Evolutionary conservation across 2,797 vertebrate species (phyloP), one percentile per base, ranked within the genome.

Genomic region (Catamblyrhynchus diadema): DNA sequence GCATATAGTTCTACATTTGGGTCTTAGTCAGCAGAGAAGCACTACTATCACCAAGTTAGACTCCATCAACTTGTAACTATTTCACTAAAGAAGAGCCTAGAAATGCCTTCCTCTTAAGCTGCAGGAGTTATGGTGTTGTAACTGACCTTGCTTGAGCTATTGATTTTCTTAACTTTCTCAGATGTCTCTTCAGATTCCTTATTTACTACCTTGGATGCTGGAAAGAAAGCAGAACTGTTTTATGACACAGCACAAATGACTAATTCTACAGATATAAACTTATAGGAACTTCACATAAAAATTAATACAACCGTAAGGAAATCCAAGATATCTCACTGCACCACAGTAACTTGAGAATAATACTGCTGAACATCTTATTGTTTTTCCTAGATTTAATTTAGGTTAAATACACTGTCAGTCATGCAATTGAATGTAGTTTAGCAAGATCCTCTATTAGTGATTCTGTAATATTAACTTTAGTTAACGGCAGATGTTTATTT

Each of bases 71-170:
- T 5, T 42, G 21, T 48, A 67, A 50, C 14, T 39, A 25, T 61
- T 77, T 69, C 70, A 81, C 17, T 69, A 25, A 37, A 27, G 39
- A 47, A 53, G 13, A 87, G 60, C 45, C 22, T 37, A 54, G 22
- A 53, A 53, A 61, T 30, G 0, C 51, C 42, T 64, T 33, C 25
- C 33, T 62, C 47, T 62, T 51, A 44, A 72, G 51, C 37, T 92
- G 25, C 10, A 56, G 37, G 19, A 72, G 12, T 67, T 62, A 59
- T 6, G 9, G 60, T 50, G 17, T 39, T 22, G 16, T 41, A 54
- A 95, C 98, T 97, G 95, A 99, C 99, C 98, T 96, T 98, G 96
- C 95, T 97, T 85, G 98, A 98, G 48, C 96, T 98, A 35, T 91
- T 96, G 30, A 67, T 81, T 94, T 97, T 98, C 97, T 98, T 99